Conservation (phyloP, 2,888 invertebrate genomes). For the Xestia c-nigrum region DNA sequence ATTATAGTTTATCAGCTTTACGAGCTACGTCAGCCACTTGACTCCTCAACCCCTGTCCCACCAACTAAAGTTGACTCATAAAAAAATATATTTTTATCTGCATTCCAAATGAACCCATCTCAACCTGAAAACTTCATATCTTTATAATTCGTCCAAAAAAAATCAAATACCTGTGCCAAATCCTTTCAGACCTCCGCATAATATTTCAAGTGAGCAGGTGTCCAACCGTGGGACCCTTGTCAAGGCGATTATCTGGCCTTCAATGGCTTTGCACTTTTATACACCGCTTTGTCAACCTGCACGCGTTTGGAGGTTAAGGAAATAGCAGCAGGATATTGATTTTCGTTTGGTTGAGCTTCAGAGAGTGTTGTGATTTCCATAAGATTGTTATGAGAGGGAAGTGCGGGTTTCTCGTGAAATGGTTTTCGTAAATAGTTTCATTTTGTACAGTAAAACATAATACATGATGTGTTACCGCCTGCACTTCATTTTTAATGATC, state of each 20-base stretch:
- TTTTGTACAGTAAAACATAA: neutral
- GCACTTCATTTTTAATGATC: too few relatives aligned
- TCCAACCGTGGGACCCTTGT: slow-evolving; percentile 75
- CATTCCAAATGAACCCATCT: neutral
- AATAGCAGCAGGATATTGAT: slow-evolving; percentile 44
- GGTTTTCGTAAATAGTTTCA: neutral
- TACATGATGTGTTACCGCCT: too few relatives aligned
- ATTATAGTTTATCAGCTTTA: too few relatives aligned
- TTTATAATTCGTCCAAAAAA: slow-evolving; percentile 40
- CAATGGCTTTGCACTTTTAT: slow-evolving; percentile 70
- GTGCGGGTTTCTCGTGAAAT: neutral
- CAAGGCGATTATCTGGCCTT: slow-evolving; percentile 78
- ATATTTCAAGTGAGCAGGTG: slow-evolving; percentile 80
- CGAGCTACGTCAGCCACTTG: too few relatives aligned
- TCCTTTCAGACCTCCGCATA: slow-evolving; percentile 65
- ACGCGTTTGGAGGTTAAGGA: slow-evolving; percentile 26
- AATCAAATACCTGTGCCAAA: slow-evolving; percentile 40
- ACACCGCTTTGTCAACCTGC: slow-evolving; percentile 60
- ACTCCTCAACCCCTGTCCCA: too few relatives aligned
- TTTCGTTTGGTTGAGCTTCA: slow-evolving; percentile 28
- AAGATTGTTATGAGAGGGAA: neutral
- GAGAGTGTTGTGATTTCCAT: slow-evolving; percentile 25
- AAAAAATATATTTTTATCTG: neutral
- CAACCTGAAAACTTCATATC: slow-evolving; percentile 15
- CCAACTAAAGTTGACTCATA: too few relatives aligned